A percentile compares a stretch with the other conserved stretches of the same genome.
phyloP scores from a whole-genome alignment of 2,888 invertebrate genomes.

The Phortica magna region DNA sequence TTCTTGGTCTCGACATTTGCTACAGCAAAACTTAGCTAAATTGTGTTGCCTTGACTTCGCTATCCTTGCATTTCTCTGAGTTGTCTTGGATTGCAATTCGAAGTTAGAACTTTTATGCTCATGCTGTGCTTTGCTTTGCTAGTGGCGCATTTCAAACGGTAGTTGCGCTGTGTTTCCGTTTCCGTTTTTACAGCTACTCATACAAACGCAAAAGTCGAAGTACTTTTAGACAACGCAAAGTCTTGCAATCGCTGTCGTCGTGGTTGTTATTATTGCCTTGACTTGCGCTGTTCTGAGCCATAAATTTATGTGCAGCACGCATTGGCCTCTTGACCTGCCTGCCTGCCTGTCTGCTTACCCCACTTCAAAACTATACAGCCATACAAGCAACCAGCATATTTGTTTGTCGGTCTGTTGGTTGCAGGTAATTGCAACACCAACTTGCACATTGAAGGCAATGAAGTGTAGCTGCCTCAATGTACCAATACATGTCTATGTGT shows the following conservation, averaged over 20 bases:
- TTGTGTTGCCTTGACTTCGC: background rate
- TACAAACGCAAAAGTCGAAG: background rate
- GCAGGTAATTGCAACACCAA: constrained; percentile 25
- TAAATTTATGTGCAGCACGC: constrained; percentile 26
- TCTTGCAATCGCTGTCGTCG: background rate
- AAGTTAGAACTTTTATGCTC: constrained; percentile 22
- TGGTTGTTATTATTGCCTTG: constrained; percentile 13
- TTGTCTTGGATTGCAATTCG: background rate
- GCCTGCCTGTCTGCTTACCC: background rate
- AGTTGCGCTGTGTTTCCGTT: constrained; percentile 27
- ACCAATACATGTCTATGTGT: background rate
- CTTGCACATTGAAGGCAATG: background rate
- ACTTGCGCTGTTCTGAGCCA: background rate
- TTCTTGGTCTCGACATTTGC: constrained; percentile 30
- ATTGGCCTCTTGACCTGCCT: background rate
- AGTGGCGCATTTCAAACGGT: background rate
- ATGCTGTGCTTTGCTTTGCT: constrained; percentile 4
- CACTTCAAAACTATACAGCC: too few relatives aligned
- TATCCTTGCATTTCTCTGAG: background rate
- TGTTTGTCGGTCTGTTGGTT: constrained; percentile 19
- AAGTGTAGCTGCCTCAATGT: background rate
- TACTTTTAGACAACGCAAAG: background rate
- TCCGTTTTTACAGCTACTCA: constrained; percentile 17
- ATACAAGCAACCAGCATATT: background rate
- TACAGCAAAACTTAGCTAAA: background rate